Percentiles rank a stretch among this genome's conserved stretches.
These are phyloP conservation scores for Leucoptera coffeella DNA, from an alignment of 2,888 invertebrate species.

Conservation along the genomic window DNA sequence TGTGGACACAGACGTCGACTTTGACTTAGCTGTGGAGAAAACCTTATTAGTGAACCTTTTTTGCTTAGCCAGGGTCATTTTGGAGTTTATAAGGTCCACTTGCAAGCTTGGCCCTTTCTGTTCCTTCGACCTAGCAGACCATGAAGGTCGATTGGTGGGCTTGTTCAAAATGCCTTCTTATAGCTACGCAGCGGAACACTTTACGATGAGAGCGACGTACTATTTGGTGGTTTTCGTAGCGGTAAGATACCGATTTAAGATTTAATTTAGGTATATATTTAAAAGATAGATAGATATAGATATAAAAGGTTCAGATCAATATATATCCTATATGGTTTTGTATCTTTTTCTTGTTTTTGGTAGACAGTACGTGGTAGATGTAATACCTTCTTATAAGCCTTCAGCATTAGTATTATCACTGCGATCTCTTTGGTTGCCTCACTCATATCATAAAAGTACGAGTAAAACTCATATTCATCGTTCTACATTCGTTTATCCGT, in stretches of 20 bases:
- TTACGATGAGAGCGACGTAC: constrained; percentile 26
- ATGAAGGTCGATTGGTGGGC: constrained; percentile 16
- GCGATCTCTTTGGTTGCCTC: too few species aligned
- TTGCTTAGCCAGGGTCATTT: constrained; percentile 27
- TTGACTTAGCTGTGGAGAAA: constrained; percentile 23
- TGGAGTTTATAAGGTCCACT: constrained; percentile 32
- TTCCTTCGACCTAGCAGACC: constrained; percentile 28
- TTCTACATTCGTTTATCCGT: too few species aligned
- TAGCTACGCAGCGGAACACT: constrained; percentile 18
- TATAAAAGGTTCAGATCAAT: too few species aligned
- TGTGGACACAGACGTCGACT: too few species aligned
- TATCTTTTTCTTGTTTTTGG: too few species aligned
- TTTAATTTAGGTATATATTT: too few species aligned
- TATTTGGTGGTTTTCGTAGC: constrained; percentile 22
- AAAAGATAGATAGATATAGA: background rate
- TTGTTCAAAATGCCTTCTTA: constrained; percentile 23
- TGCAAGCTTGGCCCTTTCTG: constrained; percentile 17
- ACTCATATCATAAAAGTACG: too few species aligned
- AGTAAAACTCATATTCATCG: too few species aligned
- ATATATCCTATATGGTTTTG: too few species aligned
- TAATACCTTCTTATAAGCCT: too few species aligned
- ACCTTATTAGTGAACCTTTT: constrained; percentile 27
- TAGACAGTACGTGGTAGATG: too few species aligned
- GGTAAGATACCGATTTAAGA: constrained; percentile 11
- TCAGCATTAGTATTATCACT: too few species aligned